These are phyloP conservation scores for Urocitellus parryii DNA, from an alignment of 2,113 vertebrate species.

Conservation along the genomic window DNA sequence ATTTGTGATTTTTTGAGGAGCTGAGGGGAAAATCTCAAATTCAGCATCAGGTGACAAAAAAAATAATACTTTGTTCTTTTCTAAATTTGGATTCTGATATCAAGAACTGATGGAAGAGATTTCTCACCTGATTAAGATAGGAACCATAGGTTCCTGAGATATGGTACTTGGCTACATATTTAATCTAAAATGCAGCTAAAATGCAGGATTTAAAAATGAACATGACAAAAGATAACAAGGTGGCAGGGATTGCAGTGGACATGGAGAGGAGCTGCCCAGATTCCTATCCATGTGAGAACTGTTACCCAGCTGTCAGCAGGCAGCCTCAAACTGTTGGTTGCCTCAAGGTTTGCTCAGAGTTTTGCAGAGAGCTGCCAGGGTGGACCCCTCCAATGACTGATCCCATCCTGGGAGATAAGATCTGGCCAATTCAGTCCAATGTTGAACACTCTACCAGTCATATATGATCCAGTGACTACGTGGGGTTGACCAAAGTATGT, in stretches of 20 bases:
- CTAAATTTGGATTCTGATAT: background rate
- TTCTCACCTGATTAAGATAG: background rate
- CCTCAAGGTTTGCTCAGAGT: background rate
- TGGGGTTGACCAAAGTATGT: accelerated
- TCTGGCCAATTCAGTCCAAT: background rate
- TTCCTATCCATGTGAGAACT: background rate
- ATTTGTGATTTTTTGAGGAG: background rate
- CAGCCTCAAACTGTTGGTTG: background rate
- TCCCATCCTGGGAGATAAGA: background rate
- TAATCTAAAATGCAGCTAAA: background rate
- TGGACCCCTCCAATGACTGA: too few species aligned
- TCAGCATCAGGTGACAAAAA: background rate
- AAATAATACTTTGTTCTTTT: background rate
- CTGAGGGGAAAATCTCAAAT: background rate
- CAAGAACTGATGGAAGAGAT: background rate
- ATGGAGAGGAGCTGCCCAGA: background rate
- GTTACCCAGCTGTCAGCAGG: background rate
- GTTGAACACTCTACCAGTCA: background rate
- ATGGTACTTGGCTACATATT: background rate
- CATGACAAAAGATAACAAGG: background rate
- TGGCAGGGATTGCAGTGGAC: too few species aligned
- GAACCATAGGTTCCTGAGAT: background rate
- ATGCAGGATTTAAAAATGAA: background rate
- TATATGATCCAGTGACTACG: background rate
- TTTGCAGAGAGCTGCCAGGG: background rate